Evolutionary conservation across 2,888 invertebrate genomes (phyloP), one percentile per base, ranked within the genome.

Genomic region (Thysanoteuthis rhombus): DNA sequence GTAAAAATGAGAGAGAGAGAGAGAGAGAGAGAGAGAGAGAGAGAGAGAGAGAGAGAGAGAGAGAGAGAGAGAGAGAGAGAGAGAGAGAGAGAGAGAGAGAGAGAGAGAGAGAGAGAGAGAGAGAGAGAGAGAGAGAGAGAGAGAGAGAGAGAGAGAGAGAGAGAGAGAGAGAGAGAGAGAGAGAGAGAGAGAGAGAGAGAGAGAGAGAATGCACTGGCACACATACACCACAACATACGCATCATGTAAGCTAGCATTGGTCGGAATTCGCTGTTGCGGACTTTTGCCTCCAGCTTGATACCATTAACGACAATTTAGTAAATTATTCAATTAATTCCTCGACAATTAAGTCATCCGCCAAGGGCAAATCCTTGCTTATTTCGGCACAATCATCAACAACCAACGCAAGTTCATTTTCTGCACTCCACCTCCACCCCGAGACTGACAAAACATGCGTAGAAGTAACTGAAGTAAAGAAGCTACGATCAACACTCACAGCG

Each of bases 251-350:
- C 36, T 12, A 75, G n/a, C 75, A 36, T 4, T n/a, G 75, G 25
- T 16, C 19, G 75, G n/a, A 75, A 6, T 75, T n/a, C 75, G 75
- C n/a, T n/a, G 10, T n/a, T 75, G n/a, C 75, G 75, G 75, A 75
- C n/a, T 75, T n/a, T 75, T n/a, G 75, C 75, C 75, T 75, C 75
- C n/a, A 36, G 75, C 36, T 36, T 75, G 75, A 75, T 75, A 36
- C 75, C 75, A 75, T 75, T 75, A 75, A 75, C 75, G 75, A 75
- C 75, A 75, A 75, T 75, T 75, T 75, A 75, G 75, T 75, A 75
- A 75, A 75, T 75, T 75, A 75, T 75, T 75, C 75, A 75, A 75
- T 75, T 75, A 75, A 75, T 75, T 75, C 75, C 75, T 75, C 75
- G n/a, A 75, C 75, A 75, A 75, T 75, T 75, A 75, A 75, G 75